These are phyloP conservation scores for Saturnia japonica DNA, from an alignment of 2,888 invertebrate species.

Conservation along the genomic window DNA sequence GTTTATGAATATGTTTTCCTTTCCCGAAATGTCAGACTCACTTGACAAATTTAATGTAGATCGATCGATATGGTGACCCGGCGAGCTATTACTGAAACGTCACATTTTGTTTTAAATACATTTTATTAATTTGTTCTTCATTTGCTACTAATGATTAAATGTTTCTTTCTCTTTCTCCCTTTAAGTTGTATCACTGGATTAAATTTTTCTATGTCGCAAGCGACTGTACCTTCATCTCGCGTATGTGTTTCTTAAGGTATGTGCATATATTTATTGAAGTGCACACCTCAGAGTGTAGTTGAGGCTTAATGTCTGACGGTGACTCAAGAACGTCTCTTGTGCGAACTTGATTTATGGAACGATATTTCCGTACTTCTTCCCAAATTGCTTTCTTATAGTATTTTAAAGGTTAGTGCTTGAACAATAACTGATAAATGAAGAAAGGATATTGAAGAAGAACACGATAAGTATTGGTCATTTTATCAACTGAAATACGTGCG, in stretches of 20 bases:
- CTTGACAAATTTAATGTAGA: too few species aligned
- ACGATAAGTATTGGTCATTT: too few species aligned
- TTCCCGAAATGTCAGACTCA: too few species aligned
- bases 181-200: neutral
- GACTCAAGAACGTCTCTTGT: slow-evolving; percentile 1
- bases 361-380: neutral
- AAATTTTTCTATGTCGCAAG: slow-evolving; percentile 20
- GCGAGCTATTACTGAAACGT: neutral
- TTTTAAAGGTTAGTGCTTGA: too few species aligned
- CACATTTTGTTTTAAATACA: too few species aligned
- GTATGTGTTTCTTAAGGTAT: slow-evolving; percentile 64
- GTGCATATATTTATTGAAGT: slow-evolving; percentile 72
- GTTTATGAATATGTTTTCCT: too few species aligned
- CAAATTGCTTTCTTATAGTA: neutral
- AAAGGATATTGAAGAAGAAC: too few species aligned
- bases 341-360: slow-evolving; percentile 3
- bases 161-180: neutral
- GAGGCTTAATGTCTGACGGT: slow-evolving; percentile 43
- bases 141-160: too few species aligned
- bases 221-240: slow-evolving; percentile 19
- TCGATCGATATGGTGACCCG: too few species aligned
- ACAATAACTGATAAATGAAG: too few species aligned
- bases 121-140: too few species aligned
- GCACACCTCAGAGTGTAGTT: slow-evolving; percentile 47
- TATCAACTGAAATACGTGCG: too few species aligned